Percentiles rank a stretch among this genome's conserved stretches.
Conservation (phyloP, 2,113 vertebrate genomes). For the Xiphias gladius region DNA sequence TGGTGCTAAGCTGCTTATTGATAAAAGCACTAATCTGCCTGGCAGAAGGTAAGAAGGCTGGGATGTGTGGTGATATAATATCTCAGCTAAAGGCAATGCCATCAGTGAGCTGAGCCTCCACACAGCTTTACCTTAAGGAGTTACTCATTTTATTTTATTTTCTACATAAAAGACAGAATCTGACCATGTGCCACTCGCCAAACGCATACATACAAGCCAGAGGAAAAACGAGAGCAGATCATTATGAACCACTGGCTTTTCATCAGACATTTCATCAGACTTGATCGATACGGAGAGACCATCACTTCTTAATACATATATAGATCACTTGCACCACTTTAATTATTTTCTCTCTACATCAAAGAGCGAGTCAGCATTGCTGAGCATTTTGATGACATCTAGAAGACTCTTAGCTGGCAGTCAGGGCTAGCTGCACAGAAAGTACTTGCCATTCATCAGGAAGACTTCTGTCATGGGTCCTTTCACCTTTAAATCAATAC, state of each 20-base stretch:
- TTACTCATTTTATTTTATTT: constrained; percentile 70
- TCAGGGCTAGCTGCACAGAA: constrained; percentile 28
- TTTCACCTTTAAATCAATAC: constrained; percentile 39
- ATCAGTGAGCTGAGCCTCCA: constrained; percentile 81
- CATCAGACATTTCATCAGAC: constrained; percentile 73
- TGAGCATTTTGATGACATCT: constrained; percentile 75
- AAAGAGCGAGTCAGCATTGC: constrained; percentile 68
- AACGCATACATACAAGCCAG: constrained; percentile 38
- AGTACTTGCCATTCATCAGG: constrained; percentile 56
- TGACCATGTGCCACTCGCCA: constrained; percentile 59
- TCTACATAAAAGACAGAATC: constrained; percentile 69
- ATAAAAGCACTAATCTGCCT: constrained; percentile 89
- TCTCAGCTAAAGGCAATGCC: constrained; percentile 84
- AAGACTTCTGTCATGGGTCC: constrained; percentile 3
- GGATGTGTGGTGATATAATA: constrained; percentile 85
- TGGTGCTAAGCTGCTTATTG: constrained; percentile 88
- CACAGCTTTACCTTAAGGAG: constrained; percentile 81
- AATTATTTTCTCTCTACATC: constrained; percentile 71
- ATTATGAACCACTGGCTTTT: constrained; percentile 56
- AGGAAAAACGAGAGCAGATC: constrained; percentile 50
- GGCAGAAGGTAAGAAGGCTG: constrained; percentile 86
- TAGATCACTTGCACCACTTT: constrained; percentile 70
- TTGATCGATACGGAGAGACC: constrained; percentile 67
- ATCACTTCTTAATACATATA: constrained; percentile 70
- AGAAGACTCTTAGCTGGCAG: constrained; percentile 55